Percentiles rank a stretch among this genome's conserved stretches.
These are phyloP conservation scores for Nylanderia fulva DNA, from an alignment of 1,140 invertebrate genomes.

Conservation along the genomic window DNA sequence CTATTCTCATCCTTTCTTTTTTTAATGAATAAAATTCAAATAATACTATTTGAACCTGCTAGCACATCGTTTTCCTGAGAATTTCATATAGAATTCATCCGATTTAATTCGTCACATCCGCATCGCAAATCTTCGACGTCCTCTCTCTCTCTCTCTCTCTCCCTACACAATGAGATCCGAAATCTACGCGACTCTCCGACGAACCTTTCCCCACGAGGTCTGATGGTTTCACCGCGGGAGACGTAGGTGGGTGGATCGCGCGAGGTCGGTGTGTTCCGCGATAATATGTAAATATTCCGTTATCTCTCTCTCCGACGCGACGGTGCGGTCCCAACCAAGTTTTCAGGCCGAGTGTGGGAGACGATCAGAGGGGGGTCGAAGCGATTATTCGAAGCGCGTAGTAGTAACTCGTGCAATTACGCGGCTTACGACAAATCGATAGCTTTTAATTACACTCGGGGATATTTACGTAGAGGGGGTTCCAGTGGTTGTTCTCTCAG, in stretches of 20 bases:
- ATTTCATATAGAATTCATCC: background rate
- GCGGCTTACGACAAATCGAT: constrained; percentile 85
- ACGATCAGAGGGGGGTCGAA: constrained; percentile 53
- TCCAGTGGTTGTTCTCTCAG: constrained; percentile 57
- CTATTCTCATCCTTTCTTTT: background rate
- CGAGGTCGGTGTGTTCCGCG: constrained; percentile 67
- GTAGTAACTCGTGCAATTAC: constrained; percentile 85
- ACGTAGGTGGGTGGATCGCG: constrained; percentile 72
- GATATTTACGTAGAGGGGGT: constrained; percentile 82
- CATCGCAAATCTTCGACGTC: constrained; percentile 66
- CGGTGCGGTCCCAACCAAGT: constrained; percentile 73
- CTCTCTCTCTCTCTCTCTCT: too few species aligned
- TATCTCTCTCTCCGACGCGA: constrained; percentile 83
- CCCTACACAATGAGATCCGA: constrained; percentile 50
- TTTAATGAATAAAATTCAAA: background rate
- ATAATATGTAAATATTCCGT: constrained; percentile 86
- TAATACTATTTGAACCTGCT: too few species aligned
- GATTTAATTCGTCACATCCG: constrained; percentile 10
- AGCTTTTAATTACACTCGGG: constrained; percentile 83
- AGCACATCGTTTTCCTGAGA: background rate
- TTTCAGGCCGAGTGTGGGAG: constrained; percentile 43
- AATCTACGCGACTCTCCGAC: constrained; percentile 51
- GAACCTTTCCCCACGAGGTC: constrained; percentile 32
- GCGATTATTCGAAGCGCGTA: constrained; percentile 83
- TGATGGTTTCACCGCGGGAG: constrained; percentile 68